phyloP scores from a whole-genome alignment of 2,888 invertebrate genomes.

The Lordiphosa fenestrarum region DNA sequence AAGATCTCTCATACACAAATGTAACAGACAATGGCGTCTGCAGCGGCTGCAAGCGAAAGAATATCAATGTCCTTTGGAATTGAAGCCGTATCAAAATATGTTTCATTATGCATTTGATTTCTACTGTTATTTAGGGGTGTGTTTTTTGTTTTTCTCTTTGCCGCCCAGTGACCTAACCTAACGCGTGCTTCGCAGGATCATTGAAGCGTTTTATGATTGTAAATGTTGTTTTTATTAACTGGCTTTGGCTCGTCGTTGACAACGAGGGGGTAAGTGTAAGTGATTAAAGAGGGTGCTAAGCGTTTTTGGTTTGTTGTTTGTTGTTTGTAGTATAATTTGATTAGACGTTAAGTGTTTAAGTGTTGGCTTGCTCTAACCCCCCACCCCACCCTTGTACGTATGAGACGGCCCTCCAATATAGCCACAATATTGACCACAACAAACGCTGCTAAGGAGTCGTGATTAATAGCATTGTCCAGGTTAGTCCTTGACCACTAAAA shows the following conservation, averaged over 20 bases:
- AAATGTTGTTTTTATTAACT: slow-evolving; percentile 64
- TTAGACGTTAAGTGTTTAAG: slow-evolving; percentile 52
- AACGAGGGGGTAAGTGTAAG: slow-evolving; percentile 33
- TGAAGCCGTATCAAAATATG: slow-evolving; percentile 46
- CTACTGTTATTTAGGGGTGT: slow-evolving; percentile 6
- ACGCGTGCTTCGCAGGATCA: slow-evolving; percentile 29
- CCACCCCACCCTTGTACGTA: slow-evolving; percentile 4
- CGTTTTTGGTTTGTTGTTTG: slow-evolving; percentile 46
- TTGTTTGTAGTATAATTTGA: slow-evolving; percentile 54
- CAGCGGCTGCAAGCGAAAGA: slow-evolving; percentile 28
- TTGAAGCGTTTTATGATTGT: slow-evolving; percentile 47
- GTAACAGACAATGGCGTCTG: slow-evolving; percentile 46
- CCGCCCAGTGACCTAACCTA: slow-evolving; percentile 29
- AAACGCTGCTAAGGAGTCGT: slow-evolving; percentile 29
- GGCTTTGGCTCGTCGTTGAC: slow-evolving; percentile 45
- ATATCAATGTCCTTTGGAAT: slow-evolving; percentile 15
- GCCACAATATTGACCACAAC: slow-evolving; percentile 70
- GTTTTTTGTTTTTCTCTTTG: slow-evolving; percentile 1
- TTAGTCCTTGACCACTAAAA: slow-evolving; percentile 37
- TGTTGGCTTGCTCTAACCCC: slow-evolving; percentile 6
- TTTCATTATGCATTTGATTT: slow-evolving; percentile 42
- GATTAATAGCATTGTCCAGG: slow-evolving; percentile 52
- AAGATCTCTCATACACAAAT: slow-evolving; percentile 47
- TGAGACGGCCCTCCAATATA: slow-evolving; percentile 36
- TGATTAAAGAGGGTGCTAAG: slow-evolving; percentile 55